Evolutionary conservation across 2,113 vertebrate genomes (phyloP).

Genomic region (Cheilinus undulatus): DNA sequence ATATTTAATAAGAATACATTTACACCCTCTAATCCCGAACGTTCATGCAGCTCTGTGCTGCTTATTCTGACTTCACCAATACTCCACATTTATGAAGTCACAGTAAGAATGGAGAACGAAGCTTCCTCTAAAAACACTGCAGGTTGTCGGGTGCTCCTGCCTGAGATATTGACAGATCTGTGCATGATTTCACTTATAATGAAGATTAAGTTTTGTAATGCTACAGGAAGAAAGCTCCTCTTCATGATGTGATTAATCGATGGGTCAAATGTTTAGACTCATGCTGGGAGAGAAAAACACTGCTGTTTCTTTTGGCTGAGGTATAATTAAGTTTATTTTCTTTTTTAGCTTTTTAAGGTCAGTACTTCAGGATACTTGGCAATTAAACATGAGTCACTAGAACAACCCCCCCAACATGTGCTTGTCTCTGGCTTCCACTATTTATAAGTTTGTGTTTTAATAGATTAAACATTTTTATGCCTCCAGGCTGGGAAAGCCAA

Average conservation of each 20-base stretch:
- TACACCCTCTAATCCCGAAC: constrained; percentile 55
- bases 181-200: background rate
- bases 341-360: too few relatives aligned
- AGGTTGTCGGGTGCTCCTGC: background rate
- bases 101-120: constrained; percentile 20
- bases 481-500: too few relatives aligned
- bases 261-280: background rate
- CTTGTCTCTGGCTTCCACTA: too few relatives aligned
- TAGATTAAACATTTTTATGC: too few relatives aligned
- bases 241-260: background rate
- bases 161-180: constrained; percentile 5
- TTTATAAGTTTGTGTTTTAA: too few relatives aligned
- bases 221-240: background rate
- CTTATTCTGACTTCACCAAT: constrained; percentile 32
- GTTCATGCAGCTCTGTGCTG: constrained; percentile 30
- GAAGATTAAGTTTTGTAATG: background rate
- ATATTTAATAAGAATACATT: constrained; percentile 80
- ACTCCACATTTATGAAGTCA: constrained; percentile 21
- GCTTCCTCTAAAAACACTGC: background rate
- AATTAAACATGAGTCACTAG: too few relatives aligned
- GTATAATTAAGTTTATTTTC: too few relatives aligned
- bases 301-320: too few relatives aligned
- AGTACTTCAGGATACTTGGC: too few relatives aligned
- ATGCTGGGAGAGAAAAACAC: background rate
- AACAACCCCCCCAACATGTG: too few relatives aligned